Evolutionary conservation across 2,888 invertebrate genomes (phyloP).

Genomic region (Lasioglossum figueresi): DNA sequence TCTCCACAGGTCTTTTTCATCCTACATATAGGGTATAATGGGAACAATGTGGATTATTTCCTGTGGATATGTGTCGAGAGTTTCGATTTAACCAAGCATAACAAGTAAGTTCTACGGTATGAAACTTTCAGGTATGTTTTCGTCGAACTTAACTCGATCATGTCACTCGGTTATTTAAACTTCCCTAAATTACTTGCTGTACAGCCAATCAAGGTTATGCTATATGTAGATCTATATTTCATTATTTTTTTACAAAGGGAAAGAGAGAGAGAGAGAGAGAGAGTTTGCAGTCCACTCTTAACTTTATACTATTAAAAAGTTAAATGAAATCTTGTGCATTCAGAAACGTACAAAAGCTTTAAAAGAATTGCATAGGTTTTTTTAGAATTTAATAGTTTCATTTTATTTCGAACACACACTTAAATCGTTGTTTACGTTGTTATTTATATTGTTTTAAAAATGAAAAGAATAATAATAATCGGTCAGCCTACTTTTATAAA

Average conservation of each 20-base stretch:
- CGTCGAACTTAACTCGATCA: constrained; percentile 21
- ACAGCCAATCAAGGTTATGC: not conserved
- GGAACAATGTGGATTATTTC: constrained; percentile 34
- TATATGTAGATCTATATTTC: not conserved
- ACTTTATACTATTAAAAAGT: not conserved
- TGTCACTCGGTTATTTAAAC: constrained; percentile 16
- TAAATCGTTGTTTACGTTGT: not conserved
- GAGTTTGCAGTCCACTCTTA: not conserved
- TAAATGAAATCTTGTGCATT: not conserved
- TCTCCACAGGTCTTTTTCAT: not conserved
- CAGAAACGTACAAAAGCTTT: not conserved
- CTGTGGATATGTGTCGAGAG: constrained; percentile 11
- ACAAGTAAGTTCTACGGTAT: constrained; percentile 1
- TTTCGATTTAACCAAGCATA: constrained; percentile 35
- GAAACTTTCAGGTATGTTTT: constrained; percentile 13
- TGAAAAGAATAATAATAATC: not conserved
- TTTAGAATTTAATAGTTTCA: not conserved
- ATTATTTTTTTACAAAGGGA: not conserved
- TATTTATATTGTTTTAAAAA: not conserved
- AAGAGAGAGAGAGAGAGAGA: too few species aligned
- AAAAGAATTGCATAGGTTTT: not conserved
- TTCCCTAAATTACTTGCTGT: constrained; percentile 10
- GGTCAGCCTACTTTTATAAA: not conserved
- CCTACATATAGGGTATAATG: not conserved
- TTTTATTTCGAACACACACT: not conserved